Percentiles rank a stretch among this genome's conserved stretches.
phyloP scores from a whole-genome alignment of 2,113 vertebrate genomes.

The Muscicapa adusta region DNA sequence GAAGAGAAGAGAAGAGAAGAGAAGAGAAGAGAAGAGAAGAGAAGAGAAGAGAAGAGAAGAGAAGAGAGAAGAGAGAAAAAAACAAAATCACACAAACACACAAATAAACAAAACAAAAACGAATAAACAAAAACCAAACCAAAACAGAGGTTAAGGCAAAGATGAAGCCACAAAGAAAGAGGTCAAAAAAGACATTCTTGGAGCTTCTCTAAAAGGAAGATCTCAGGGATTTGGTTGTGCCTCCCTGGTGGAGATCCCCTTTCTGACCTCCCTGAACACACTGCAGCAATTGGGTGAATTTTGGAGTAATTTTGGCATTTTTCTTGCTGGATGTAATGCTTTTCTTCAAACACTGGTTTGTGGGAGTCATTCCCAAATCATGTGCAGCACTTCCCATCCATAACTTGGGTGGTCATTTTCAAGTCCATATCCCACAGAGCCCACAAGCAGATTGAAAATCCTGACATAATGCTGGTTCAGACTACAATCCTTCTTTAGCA shows the following conservation, averaged over 20 bases:
- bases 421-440: not conserved
- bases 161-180: not conserved
- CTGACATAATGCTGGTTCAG: not conserved
- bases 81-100: not conserved
- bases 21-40: too few species aligned
- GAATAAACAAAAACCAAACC: too few species aligned
- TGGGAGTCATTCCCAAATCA: not conserved
- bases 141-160: not conserved
- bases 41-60: too few species aligned
- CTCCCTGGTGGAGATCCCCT: constrained; percentile 85
- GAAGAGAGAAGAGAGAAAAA: too few species aligned
- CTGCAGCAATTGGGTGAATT: constrained; percentile 87
- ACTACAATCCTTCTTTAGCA: not conserved
- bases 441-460: not conserved
- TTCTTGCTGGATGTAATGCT: not conserved
- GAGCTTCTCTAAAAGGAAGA: not conserved
- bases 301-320: not conserved
- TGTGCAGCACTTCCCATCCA: not conserved
- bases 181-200: fast-evolving
- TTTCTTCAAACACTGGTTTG: not conserved
- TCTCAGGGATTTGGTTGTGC: constrained; percentile 83
- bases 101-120: not conserved
- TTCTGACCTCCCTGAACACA: constrained; percentile 80
- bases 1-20: too few species aligned
- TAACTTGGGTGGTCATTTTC: not conserved